Conservation (phyloP, 2,797 vertebrate genomes). For the Enteromius treurensis region DNA sequence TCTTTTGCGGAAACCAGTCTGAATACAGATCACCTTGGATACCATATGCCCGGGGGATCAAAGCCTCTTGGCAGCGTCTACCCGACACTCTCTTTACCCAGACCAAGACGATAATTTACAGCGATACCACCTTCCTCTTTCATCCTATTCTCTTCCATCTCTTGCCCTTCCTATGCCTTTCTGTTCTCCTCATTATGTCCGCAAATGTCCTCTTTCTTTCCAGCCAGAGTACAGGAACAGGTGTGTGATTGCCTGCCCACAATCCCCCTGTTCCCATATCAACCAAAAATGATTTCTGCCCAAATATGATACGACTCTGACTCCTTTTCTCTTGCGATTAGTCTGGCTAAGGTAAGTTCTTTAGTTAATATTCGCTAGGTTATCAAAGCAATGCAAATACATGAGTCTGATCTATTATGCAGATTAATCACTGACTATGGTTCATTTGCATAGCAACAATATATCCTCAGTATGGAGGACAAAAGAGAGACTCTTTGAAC, state of each 20-base stretch:
- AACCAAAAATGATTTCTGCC: slow-evolving; percentile 8
- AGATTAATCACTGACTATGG: slow-evolving; percentile 29
- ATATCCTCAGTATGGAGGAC: slow-evolving; percentile 13
- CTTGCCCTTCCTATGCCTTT: slow-evolving; percentile 27
- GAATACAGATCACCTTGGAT: slow-evolving; percentile 35
- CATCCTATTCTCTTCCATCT: background rate
- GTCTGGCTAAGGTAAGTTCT: slow-evolving; percentile 17
- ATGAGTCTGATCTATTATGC: slow-evolving; percentile 47
- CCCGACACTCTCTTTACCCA: slow-evolving; percentile 33
- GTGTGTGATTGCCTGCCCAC: slow-evolving; percentile 2
- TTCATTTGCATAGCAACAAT: slow-evolving; percentile 35
- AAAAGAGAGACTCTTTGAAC: slow-evolving; percentile 24
- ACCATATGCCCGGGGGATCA: slow-evolving; percentile 23
- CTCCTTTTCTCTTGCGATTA: slow-evolving; percentile 28
- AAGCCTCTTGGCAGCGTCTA: slow-evolving; percentile 27
- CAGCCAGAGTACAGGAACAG: background rate
- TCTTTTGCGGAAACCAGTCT: slow-evolving; percentile 13
- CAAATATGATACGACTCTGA: background rate
- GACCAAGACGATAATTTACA: slow-evolving; percentile 25
- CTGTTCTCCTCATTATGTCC: slow-evolving; percentile 25
- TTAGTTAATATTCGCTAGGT: slow-evolving; percentile 33
- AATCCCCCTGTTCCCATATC: background rate
- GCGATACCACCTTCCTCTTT: slow-evolving; percentile 8
- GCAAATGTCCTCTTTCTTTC: slow-evolving; percentile 4
- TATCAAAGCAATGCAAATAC: slow-evolving; percentile 46